Evolutionary conservation across 2,797 vertebrate species (phyloP).

Genomic region (Anas georgica): DNA sequence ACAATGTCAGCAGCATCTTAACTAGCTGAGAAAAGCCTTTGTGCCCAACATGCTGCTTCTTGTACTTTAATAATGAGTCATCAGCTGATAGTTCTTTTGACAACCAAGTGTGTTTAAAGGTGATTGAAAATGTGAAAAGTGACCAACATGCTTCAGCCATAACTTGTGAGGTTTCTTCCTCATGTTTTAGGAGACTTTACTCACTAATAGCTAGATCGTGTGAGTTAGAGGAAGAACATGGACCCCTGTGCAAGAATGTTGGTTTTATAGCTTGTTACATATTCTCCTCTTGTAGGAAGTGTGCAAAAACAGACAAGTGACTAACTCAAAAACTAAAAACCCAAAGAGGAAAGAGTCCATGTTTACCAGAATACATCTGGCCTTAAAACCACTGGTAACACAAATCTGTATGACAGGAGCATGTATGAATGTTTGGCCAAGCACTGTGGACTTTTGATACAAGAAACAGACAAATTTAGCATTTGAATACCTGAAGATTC

Average conservation of each 20-base stretch:
- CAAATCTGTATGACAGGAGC: neutral
- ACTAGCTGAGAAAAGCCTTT: neutral
- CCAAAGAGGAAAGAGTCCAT: neutral
- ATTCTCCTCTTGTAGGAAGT: neutral
- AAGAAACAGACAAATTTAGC: neutral
- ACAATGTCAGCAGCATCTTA: neutral
- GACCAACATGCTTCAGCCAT: neutral
- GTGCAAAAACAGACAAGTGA: neutral
- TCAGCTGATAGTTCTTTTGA: neutral
- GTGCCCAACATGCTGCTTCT: slow-evolving; percentile 46
- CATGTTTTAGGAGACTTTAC: neutral
- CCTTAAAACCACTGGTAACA: neutral
- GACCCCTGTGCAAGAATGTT: neutral
- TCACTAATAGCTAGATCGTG: accelerated
- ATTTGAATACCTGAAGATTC: neutral
- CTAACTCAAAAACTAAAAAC: neutral
- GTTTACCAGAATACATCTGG: neutral
- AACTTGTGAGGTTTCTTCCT: neutral
- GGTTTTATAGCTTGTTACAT: neutral
- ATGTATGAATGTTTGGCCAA: neutral
- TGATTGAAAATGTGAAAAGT: neutral
- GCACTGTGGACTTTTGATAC: neutral
- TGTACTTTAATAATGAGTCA: slow-evolving; percentile 32
- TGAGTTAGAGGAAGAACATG: neutral
- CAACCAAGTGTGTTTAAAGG: slow-evolving; percentile 5